Percentiles rank a stretch among this genome's conserved stretches.
These are phyloP conservation scores for Melikaiella ostensackeni DNA, from an alignment of 2,888 invertebrate species.

Conservation along the genomic window DNA sequence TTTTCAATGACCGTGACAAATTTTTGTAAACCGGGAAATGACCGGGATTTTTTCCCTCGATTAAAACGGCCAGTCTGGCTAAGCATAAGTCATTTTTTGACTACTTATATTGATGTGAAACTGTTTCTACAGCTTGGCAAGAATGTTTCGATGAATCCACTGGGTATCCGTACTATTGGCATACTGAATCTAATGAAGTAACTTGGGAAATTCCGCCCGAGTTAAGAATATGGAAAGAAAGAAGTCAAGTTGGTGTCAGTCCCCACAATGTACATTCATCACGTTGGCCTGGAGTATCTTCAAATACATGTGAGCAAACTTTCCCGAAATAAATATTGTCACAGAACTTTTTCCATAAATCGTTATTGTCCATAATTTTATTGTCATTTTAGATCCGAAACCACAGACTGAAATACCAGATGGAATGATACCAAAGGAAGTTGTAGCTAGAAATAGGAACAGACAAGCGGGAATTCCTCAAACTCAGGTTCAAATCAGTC, in stretches of 20 bases:
- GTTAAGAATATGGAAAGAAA: slow-evolving; percentile 61
- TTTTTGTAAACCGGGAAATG: too few relatives aligned
- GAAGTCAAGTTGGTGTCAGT: slow-evolving; percentile 53
- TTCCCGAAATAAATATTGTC: not conserved
- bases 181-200: slow-evolving; percentile 81
- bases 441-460: slow-evolving; percentile 72
- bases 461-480: slow-evolving; percentile 64
- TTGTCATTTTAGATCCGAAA: slow-evolving; percentile 64
- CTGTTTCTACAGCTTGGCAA: slow-evolving; percentile 80
- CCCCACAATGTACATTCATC: slow-evolving; percentile 58
- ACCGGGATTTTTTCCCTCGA: too few relatives aligned
- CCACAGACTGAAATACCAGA: slow-evolving; percentile 72
- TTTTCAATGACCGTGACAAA: too few relatives aligned
- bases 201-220: slow-evolving; percentile 82
- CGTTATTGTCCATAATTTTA: slow-evolving; percentile 1
- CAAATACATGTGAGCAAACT: slow-evolving; percentile 60
- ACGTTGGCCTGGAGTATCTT: slow-evolving; percentile 62
- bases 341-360: not conserved
- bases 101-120: slow-evolving; percentile 30
- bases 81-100: not conserved
- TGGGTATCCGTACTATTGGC: slow-evolving; percentile 84
- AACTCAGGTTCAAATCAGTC: slow-evolving; percentile 62
- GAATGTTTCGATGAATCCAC: slow-evolving; percentile 81
- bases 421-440: slow-evolving; percentile 75
- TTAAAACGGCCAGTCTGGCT: too few relatives aligned